These are phyloP conservation scores for Microchirus variegatus DNA, from an alignment of 2,797 vertebrate genomes.

Conservation along the genomic window DNA sequence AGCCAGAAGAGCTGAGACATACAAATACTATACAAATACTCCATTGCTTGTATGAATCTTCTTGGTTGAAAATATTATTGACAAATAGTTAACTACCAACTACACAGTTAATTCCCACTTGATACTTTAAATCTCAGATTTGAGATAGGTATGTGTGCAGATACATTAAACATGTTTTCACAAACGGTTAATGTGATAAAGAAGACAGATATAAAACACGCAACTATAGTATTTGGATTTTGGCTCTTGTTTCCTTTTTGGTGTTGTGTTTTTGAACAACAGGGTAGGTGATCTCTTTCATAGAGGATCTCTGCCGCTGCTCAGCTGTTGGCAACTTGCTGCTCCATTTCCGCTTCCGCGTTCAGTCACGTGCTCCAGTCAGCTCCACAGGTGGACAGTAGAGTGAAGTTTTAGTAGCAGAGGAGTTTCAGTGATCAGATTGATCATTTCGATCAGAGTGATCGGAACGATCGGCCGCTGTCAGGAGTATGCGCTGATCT, in stretches of 20 bases:
- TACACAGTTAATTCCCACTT: no score
- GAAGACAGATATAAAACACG: no score
- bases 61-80: no score
- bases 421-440: neutral
- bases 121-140: no score
- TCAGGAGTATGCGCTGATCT: neutral
- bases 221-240: no score
- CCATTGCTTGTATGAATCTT: no score
- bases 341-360: slow-evolving; percentile 72
- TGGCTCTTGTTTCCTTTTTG: neutral
- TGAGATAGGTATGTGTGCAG: no score
- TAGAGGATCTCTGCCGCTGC: slow-evolving; percentile 51
- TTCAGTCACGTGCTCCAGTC: slow-evolving; percentile 66
- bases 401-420: slow-evolving; percentile 34
- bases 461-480: neutral
- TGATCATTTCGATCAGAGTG: neutral
- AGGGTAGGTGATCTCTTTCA: accelerated
- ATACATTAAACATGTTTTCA: no score
- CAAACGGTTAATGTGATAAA: no score
- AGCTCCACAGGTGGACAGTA: slow-evolving; percentile 64
- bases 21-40: no score
- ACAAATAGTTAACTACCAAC: no score
- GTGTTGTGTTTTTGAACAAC: neutral
- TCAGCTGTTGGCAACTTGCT: slow-evolving; percentile 67
- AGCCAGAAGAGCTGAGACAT: no score